These are phyloP conservation scores for Mobula hypostoma DNA, from an alignment of 2,113 vertebrate species.

Conservation along the genomic window DNA sequence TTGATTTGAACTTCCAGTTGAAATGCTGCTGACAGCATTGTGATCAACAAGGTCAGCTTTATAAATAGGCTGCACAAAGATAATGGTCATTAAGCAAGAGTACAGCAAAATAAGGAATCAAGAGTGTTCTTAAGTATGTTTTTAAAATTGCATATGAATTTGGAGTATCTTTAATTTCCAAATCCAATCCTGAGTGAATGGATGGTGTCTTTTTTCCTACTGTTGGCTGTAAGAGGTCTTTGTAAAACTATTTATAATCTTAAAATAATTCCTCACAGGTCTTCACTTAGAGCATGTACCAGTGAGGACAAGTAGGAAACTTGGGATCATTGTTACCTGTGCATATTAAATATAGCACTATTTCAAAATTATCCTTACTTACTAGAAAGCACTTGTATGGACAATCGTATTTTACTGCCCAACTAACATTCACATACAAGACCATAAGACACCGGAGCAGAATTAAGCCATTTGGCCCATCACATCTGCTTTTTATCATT, in stretches of 20 bases:
- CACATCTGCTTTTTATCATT: too few species aligned
- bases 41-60: slow-evolving; percentile 61
- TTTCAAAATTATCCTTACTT: background rate
- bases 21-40: background rate
- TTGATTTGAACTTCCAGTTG: background rate
- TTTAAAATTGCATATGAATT: background rate
- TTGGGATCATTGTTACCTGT: background rate
- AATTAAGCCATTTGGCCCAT: too few species aligned
- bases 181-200: background rate
- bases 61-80: slow-evolving; percentile 66
- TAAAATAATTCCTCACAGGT: background rate
- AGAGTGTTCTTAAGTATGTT: background rate
- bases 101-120: background rate
- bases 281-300: background rate
- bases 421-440: background rate
- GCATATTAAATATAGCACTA: background rate
- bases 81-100: background rate
- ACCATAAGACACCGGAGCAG: too few species aligned
- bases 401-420: background rate
- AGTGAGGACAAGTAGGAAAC: background rate
- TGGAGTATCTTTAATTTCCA: background rate
- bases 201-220: background rate
- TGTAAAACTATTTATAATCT: background rate
- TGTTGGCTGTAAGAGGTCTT: background rate
- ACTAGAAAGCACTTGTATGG: background rate